Percentiles rank a stretch among this genome's conserved stretches.
Evolutionary conservation across 2,888 invertebrate species (phyloP).

Genomic region (Phasia obesa): DNA sequence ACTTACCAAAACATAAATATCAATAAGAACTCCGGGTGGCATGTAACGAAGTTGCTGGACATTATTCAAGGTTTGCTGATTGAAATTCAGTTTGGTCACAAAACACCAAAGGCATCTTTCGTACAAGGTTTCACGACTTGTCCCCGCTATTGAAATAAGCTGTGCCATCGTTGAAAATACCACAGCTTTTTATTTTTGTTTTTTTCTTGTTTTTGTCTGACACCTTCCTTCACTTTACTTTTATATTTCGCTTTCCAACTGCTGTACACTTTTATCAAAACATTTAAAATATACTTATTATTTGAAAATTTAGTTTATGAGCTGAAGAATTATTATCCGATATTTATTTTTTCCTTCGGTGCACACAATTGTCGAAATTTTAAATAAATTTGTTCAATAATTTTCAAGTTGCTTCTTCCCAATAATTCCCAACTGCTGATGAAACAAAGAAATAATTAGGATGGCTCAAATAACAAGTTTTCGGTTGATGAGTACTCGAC

Average conservation of each 20-base stretch:
- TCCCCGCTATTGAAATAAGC: conserved; percentile 28
- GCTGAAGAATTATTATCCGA: neutral
- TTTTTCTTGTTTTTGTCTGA: conserved; percentile 6
- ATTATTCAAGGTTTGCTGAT: conserved; percentile 77
- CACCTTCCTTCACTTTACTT: neutral
- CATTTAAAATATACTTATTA: conserved; percentile 3
- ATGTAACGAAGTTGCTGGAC: conserved; percentile 79
- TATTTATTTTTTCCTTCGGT: neutral
- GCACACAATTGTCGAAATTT: conserved; percentile 17
- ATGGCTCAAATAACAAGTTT: neutral
- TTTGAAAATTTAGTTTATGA: neutral
- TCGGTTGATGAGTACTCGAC: neutral
- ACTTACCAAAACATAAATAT: conserved; percentile 81
- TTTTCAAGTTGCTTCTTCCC: conserved; percentile 41
- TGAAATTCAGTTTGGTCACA: conserved; percentile 79
- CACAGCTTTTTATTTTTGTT: conserved; percentile 39
- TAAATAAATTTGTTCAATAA: conserved; percentile 49
- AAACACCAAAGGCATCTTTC: conserved; percentile 77
- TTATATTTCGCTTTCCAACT: neutral
- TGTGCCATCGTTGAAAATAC: conserved; percentile 63
- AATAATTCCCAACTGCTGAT: conserved; percentile 53
- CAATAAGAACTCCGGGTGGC: conserved; percentile 80
- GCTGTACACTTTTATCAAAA: neutral
- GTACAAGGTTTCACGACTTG: conserved; percentile 75
- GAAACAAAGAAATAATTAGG: conserved; percentile 61